Base-by-base conservation (phyloP, 2,113 vertebrate species). In the Hydropotes inermis region DNA sequence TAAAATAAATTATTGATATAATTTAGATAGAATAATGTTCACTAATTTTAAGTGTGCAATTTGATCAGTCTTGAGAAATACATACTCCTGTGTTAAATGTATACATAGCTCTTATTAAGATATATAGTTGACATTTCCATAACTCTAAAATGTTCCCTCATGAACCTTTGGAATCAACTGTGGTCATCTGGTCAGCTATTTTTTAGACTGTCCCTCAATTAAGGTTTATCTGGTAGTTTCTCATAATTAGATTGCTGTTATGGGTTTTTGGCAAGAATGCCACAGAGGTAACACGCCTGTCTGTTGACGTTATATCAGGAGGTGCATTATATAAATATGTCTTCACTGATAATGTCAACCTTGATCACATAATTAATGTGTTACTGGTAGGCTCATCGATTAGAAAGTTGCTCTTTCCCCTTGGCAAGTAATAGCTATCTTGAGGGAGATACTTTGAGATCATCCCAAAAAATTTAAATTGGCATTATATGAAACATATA, bases 401-500 rank as follows among this genome's bases (percentile, higher is more conserved):
- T 92, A 16, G 30, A 61, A 95, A 67, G 33, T 87, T 87, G 67
- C n/a, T 74, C 79, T 61, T 82, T 89, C 23, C 21, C 25, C 50
- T 74, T 94, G 67, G 25, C 12, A 81, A 55, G 74, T 83, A 87
- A 70, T 55, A 87, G 91, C 54, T 78, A 83, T 78, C 7, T 92
- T 82, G n/a, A 12, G 52, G 15, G 11, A 74, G 33, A 52, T 61
- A 43, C 27, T 85, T 88, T 76, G 21, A 95, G 47, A 70, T 16
- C 94, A 88, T 70, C 43, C 39, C 28, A 81, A 52, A 92, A 94
- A 89, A 96, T 91, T 96, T 92, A 60, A 96, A 92, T 81, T 94
- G 14, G 4, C 16, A 55, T 78, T 79, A 60, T 33, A 28, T 76
- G 36, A 87, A 39, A 57, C 8, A 14, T 25, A 52, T 23, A 45